phyloP scores from a whole-genome alignment of 2,888 invertebrate species.

The Tiliacea aurago region DNA sequence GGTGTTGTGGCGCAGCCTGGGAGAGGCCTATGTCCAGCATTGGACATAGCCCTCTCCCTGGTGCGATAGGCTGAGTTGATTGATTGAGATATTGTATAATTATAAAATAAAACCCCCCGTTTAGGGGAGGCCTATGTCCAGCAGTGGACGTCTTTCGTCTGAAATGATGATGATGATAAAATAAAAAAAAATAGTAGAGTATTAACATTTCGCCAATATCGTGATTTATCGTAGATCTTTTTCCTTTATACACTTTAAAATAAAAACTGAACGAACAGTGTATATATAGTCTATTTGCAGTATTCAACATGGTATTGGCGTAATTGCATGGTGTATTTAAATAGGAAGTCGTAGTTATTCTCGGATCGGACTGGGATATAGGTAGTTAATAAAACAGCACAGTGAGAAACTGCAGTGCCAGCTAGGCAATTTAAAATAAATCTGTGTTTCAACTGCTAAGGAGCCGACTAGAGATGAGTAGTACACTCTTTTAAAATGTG shows the following conservation, averaged over 20 bases:
- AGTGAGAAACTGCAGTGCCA: neutral
- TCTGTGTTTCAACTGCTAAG: neutral
- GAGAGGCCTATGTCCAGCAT: too few species aligned
- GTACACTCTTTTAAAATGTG: too few species aligned
- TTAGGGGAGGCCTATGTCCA: too few species aligned
- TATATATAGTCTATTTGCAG: slow-evolving; percentile 1
- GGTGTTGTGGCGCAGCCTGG: too few species aligned
- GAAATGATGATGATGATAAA: too few species aligned
- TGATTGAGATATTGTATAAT: too few species aligned
- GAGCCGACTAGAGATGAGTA: too few species aligned
- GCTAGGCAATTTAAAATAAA: neutral
- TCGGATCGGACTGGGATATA: neutral
- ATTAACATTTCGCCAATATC: neutral
- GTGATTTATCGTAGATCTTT: neutral
- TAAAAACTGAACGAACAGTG: neutral
- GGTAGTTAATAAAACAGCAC: neutral
- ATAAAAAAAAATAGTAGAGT: too few species aligned
- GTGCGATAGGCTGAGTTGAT: too few species aligned
- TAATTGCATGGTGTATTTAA: slow-evolving; percentile 1
- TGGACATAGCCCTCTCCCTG: too few species aligned
- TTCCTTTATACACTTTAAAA: neutral
- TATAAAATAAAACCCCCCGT: too few species aligned
- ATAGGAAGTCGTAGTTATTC: neutral
- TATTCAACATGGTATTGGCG: slow-evolving; percentile 5
- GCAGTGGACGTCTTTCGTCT: too few species aligned